Evolutionary conservation across 2,888 invertebrate species (phyloP).

Genomic region (Siphlonurus alternatus): DNA sequence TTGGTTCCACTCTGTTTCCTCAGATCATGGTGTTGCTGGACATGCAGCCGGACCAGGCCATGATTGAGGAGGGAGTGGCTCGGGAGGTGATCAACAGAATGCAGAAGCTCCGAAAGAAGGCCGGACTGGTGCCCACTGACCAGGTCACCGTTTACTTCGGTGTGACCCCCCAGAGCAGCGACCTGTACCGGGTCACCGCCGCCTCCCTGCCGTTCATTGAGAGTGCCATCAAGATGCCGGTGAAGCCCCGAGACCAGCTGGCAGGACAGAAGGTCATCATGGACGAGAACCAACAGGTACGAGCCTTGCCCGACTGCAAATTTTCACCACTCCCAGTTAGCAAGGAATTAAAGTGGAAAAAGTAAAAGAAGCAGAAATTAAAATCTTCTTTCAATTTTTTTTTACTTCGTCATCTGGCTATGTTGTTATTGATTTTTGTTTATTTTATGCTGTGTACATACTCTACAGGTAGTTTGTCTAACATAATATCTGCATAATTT

Average conservation of each 20-base stretch:
- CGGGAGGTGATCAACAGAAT: slow-evolving; percentile 91
- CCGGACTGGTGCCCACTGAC: slow-evolving; percentile 80
- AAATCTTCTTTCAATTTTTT: neutral
- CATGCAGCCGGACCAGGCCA: slow-evolving; percentile 70
- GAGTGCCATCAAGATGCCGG: slow-evolving; percentile 61
- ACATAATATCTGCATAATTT: no score
- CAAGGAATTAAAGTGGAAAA: slow-evolving; percentile 15
- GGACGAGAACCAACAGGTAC: slow-evolving; percentile 34
- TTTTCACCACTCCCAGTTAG: no score
- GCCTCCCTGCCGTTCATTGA: slow-evolving; percentile 63
- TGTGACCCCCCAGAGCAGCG: slow-evolving; percentile 36
- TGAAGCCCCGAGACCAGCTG: slow-evolving; percentile 36
- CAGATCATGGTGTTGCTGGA: slow-evolving; percentile 71
- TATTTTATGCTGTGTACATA: no score
- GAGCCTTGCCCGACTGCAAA: no score
- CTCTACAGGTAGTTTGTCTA: no score
- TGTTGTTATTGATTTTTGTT: no score
- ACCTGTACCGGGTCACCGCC: slow-evolving; percentile 47
- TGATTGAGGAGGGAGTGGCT: slow-evolving; percentile 88
- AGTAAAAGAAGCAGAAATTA: slow-evolving; percentile 8
- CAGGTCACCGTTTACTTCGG: slow-evolving; percentile 66
- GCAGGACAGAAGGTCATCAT: slow-evolving; percentile 38
- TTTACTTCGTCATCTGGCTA: slow-evolving; percentile 4
- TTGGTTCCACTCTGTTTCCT: neutral
- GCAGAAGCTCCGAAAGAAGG: slow-evolving; percentile 92